Conservation (phyloP, 2,888 invertebrate species). For the Brassicogethes aeneus region DNA sequence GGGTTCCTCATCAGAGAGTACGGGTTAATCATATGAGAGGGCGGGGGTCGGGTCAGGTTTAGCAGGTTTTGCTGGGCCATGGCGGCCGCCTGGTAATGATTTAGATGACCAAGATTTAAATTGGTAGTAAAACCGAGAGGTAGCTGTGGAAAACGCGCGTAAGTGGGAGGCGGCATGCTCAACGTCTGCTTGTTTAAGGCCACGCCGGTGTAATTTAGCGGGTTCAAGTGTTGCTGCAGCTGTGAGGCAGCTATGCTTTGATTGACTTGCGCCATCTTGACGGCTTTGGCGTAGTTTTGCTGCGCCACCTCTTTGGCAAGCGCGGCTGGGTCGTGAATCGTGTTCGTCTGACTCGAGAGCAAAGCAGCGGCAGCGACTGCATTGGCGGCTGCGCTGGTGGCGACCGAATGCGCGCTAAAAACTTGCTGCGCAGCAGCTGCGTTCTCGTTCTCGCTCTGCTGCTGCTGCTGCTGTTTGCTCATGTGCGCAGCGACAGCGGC, state of each 20-base stretch:
- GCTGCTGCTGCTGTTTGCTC: constrained; percentile 7
- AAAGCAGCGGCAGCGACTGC: constrained; percentile 19
- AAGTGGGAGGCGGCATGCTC: constrained; percentile 35
- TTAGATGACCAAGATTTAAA: constrained; percentile 19
- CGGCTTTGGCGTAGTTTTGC: constrained; percentile 71
- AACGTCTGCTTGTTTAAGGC: constrained; percentile 56
- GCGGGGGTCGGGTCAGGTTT: constrained; percentile 32
- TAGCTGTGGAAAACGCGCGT: constrained; percentile 31
- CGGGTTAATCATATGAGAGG: constrained; percentile 39
- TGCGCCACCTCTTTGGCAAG: constrained; percentile 75
- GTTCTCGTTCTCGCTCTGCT: constrained; percentile 9
- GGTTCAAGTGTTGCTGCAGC: constrained; percentile 42
- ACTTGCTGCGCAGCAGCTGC: constrained; percentile 25
- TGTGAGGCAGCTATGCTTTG: constrained; percentile 20
- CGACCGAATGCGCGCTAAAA: constrained; percentile 30
- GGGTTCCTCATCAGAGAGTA: constrained; percentile 41
- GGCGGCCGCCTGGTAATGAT: constrained; percentile 37
- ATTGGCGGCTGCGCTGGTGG: constrained; percentile 23
- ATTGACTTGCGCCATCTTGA: constrained; percentile 50
- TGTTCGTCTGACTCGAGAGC: constrained; percentile 16
- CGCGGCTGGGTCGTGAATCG: constrained; percentile 51
- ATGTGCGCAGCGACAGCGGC: constrained; percentile 14
- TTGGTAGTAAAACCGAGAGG: constrained; percentile 32
- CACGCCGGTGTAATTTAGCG: constrained; percentile 61
- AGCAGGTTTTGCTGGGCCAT: constrained; percentile 29